phyloP scores from a whole-genome alignment of 2,888 invertebrate genomes.

The Drosophila melanosoma region DNA sequence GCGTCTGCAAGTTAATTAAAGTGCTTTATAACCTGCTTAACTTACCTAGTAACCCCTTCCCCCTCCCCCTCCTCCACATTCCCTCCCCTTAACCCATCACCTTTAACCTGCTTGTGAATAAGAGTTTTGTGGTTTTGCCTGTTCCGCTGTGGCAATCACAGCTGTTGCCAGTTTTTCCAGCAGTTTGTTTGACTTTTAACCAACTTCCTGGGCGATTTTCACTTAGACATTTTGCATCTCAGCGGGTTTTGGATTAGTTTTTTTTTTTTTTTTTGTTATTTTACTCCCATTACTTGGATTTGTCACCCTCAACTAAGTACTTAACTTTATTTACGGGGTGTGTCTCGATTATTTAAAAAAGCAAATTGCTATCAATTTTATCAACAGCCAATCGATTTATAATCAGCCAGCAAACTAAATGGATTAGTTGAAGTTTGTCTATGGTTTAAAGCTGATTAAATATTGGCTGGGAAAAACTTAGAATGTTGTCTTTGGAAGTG shows the following conservation, averaged over 20 bases:
- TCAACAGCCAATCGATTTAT: not conserved
- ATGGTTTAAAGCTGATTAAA: not conserved
- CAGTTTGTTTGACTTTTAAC: slow-evolving; percentile 45
- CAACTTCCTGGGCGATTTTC: not conserved
- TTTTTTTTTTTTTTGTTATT: not conserved
- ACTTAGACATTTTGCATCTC: slow-evolving; percentile 7
- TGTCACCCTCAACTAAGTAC: not conserved
- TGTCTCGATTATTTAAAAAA: not conserved
- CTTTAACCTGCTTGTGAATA: not conserved
- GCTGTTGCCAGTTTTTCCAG: slow-evolving; percentile 42
- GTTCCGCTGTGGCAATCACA: slow-evolving; percentile 44
- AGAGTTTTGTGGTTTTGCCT: slow-evolving; percentile 8
- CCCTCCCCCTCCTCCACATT: not conserved
- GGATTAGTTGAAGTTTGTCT: too few relatives aligned
- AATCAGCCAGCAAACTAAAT: not conserved
- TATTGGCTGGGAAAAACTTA: not conserved
- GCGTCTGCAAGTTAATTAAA: slow-evolving; percentile 80
- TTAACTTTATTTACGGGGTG: not conserved
- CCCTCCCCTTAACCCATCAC: not conserved
- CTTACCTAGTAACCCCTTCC: not conserved
- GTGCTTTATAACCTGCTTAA: slow-evolving; percentile 69
- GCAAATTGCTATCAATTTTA: not conserved
- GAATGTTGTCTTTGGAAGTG: not conserved
- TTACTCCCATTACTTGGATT: not conserved
- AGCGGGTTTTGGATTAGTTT: not conserved